These are phyloP conservation scores for Manis pentadactyla DNA, from an alignment of 2,797 vertebrate genomes.

Conservation along the genomic window DNA sequence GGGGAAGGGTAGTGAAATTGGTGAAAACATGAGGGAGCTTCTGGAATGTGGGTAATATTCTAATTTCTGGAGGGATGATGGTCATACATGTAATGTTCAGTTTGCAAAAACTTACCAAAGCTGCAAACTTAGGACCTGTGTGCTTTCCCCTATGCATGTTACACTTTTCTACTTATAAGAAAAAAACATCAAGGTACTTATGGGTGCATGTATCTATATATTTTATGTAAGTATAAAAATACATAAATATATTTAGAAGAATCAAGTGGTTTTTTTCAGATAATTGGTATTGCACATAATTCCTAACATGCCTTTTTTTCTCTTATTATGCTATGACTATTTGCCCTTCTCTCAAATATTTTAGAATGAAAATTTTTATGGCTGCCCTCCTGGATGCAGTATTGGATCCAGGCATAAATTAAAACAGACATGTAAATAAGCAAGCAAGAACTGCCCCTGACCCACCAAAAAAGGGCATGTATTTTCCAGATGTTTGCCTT, in stretches of 20 bases:
- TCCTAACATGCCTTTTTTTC: neutral
- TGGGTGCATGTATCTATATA: neutral
- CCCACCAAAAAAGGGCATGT: neutral
- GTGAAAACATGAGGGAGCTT: neutral
- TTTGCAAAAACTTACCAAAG: neutral
- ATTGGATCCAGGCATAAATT: neutral
- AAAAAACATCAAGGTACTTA: neutral
- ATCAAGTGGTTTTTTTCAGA: neutral
- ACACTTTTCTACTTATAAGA: neutral
- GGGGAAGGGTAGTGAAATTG: neutral
- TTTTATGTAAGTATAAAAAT: neutral
- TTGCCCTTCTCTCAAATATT: slow-evolving; percentile 31
- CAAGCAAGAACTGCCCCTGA: too few relatives aligned
- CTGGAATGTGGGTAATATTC: neutral
- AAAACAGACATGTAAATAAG: neutral
- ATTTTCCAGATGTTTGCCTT: neutral
- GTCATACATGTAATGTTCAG: neutral
- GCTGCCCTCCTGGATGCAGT: neutral
- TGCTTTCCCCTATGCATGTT: neutral
- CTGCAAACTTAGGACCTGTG: neutral
- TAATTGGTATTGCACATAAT: neutral
- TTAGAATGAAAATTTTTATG: neutral
- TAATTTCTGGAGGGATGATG: neutral
- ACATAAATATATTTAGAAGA: neutral
- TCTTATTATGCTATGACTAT: neutral